A percentile compares a stretch with the other conserved stretches of the same genome.
phyloP scores from a whole-genome alignment of 2,888 invertebrate genomes.

The Drosophila lutescens region DNA sequence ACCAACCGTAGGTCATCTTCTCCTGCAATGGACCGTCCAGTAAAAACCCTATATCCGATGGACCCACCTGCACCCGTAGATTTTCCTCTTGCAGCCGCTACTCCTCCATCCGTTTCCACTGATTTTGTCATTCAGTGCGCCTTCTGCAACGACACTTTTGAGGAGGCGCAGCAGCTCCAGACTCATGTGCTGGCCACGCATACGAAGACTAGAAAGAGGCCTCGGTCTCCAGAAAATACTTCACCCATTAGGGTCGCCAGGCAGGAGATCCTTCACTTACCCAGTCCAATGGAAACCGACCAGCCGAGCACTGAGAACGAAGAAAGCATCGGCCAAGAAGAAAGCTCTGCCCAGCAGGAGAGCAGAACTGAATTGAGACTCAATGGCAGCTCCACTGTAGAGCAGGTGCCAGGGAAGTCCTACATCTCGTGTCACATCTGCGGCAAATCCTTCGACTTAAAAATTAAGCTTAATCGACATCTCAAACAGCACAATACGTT shows the following conservation, averaged over 20 bases:
- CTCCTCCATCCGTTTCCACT: not conserved
- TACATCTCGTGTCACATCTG: slow-evolving; percentile 64
- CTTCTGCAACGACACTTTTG: slow-evolving; percentile 64
- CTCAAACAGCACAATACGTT: slow-evolving; percentile 60
- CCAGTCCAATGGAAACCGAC: not conserved
- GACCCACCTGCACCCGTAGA: not conserved
- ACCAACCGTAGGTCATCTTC: too few species aligned
- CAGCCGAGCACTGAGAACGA: not conserved
- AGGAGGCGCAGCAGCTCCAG: slow-evolving; percentile 57
- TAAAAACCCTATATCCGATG: not conserved
- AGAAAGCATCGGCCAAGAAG: not conserved
- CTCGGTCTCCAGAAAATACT: slow-evolving; percentile 3
- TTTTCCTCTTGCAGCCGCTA: not conserved
- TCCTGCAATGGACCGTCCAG: not conserved
- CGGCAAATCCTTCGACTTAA: slow-evolving; percentile 68
- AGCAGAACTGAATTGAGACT: not conserved
- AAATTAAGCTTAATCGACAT: slow-evolving; percentile 78
- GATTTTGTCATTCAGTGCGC: slow-evolving; percentile 65
- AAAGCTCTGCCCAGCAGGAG: not conserved
- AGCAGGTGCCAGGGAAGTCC: not conserved
- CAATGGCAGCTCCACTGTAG: not conserved
- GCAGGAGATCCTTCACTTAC: too few species aligned
- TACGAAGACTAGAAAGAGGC: not conserved
- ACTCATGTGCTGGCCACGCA: slow-evolving; percentile 58
- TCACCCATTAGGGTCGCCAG: not conserved